Conservation (phyloP, 2,113 vertebrate genomes). For the Capreolus pygargus region DNA sequence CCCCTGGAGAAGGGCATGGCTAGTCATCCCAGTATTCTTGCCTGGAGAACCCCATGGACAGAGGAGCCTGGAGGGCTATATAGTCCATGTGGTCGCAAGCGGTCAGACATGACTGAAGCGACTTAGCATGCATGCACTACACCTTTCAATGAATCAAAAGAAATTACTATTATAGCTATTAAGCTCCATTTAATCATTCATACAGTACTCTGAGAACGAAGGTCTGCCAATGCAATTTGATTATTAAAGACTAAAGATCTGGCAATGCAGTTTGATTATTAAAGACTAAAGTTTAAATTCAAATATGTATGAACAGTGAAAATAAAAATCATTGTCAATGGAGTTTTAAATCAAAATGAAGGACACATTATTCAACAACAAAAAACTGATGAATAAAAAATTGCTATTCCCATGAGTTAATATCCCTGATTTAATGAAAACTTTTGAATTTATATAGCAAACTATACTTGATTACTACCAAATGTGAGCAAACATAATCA, state of each 20-base stretch:
- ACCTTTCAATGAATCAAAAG: slow-evolving; percentile 77
- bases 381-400: background rate
- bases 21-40: background rate
- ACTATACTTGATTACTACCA: background rate
- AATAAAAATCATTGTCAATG: slow-evolving; percentile 73
- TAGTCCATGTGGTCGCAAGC: background rate
- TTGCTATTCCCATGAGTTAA: background rate
- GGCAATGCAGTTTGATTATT: slow-evolving; percentile 75
- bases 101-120: background rate
- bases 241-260: slow-evolving; percentile 59
- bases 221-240: slow-evolving; percentile 72
- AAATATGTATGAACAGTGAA: slow-evolving; percentile 66
- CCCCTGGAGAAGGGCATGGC: background rate
- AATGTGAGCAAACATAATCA: background rate
- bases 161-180: slow-evolving; percentile 78
- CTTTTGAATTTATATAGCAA: background rate
- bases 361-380: background rate
- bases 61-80: background rate
- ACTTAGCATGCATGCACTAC: background rate
- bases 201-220: slow-evolving; percentile 69
- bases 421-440: background rate
- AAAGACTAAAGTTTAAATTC: slow-evolving; percentile 80
- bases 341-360: slow-evolving; percentile 66
- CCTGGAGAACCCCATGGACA: background rate
- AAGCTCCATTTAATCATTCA: slow-evolving; percentile 80